Percentiles rank a stretch among this genome's conserved stretches.
These are phyloP conservation scores for Hirtodrosophila cameraria DNA, from an alignment of 2,888 invertebrate genomes.

Conservation along the genomic window DNA sequence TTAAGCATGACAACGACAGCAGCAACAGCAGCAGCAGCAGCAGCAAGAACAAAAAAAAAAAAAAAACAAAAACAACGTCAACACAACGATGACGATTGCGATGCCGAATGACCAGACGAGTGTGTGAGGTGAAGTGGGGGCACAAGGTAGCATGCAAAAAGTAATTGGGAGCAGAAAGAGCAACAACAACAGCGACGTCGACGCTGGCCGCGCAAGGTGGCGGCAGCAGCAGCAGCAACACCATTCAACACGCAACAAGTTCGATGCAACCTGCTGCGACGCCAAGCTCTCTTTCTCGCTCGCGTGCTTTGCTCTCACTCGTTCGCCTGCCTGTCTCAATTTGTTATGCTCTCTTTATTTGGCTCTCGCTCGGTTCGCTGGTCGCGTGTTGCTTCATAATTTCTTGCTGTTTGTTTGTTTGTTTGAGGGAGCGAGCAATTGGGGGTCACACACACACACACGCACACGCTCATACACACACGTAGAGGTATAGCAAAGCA, in stretches of 20 bases:
- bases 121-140: slow-evolving; percentile 76
- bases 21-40: slow-evolving; percentile 36
- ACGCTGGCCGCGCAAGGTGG: slow-evolving; percentile 72
- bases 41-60: slow-evolving; percentile 17
- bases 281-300: slow-evolving; percentile 10
- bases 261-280: slow-evolving; percentile 64
- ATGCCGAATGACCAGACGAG: slow-evolving; percentile 63
- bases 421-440: slow-evolving; percentile 78
- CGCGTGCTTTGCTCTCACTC: background rate
- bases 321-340: slow-evolving; percentile 29
- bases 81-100: slow-evolving; percentile 74
- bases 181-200: slow-evolving; percentile 44
- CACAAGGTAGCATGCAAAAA: slow-evolving; percentile 80
- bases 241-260: slow-evolving; percentile 72
- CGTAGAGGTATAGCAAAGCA: slow-evolving; percentile 46
- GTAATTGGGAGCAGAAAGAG: slow-evolving; percentile 81
- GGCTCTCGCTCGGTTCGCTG: slow-evolving; percentile 55
- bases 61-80: slow-evolving; percentile 52
- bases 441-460: slow-evolving; percentile 66
- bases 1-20: slow-evolving; percentile 75
- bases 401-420: slow-evolving; percentile 64
- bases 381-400: slow-evolving; percentile 70
- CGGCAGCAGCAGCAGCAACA: too few relatives aligned
- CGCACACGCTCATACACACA: background rate
- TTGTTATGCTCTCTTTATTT: slow-evolving; percentile 58